Percentiles rank a stretch among this genome's conserved stretches.
These are phyloP conservation scores for Rallus limicola DNA, from an alignment of 2,113 vertebrate species.

Conservation along the genomic window DNA sequence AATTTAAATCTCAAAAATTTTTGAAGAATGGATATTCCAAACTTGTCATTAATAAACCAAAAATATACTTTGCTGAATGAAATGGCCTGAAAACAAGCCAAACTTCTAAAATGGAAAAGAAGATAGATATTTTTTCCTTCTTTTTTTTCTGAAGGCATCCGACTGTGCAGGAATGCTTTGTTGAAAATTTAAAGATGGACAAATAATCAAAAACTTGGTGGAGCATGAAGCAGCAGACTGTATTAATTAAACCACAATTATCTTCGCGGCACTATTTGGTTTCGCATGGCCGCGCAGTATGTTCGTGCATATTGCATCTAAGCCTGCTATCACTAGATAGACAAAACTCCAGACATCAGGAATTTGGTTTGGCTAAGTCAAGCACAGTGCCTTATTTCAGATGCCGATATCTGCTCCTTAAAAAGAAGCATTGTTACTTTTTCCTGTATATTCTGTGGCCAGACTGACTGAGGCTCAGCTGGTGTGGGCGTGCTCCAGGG, in stretches of 20 bases:
- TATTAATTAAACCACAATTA: constrained; percentile 56
- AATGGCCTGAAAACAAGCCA: constrained; percentile 39
- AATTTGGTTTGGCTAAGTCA: constrained; percentile 42
- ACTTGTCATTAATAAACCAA: constrained; percentile 1
- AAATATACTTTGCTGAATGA: not conserved
- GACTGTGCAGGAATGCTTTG: constrained; percentile 55
- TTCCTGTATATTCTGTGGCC: not conserved
- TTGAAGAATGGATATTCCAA: not conserved
- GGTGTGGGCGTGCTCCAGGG: not conserved
- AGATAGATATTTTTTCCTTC: not conserved
- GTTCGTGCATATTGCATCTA: not conserved
- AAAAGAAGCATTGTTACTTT: constrained; percentile 27
- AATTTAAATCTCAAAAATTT: not conserved
- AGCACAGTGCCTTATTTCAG: constrained; percentile 25
- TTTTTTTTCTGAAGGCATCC: not conserved
- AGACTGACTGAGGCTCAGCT: not conserved
- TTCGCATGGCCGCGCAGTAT: not conserved
- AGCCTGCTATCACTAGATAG: constrained; percentile 6
- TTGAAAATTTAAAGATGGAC: constrained; percentile 50
- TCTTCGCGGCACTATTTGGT: constrained; percentile 19
- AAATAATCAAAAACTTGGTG: constrained; percentile 51
- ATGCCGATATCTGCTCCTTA: not conserved
- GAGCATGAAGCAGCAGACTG: constrained; percentile 26
- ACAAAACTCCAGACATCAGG: constrained; percentile 37
- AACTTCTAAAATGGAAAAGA: constrained; percentile 25